A percentile compares a stretch with the other conserved stretches of the same genome.
These are phyloP conservation scores for Oxystoma pomonae DNA, from an alignment of 2,888 invertebrate species.

Conservation along the genomic window DNA sequence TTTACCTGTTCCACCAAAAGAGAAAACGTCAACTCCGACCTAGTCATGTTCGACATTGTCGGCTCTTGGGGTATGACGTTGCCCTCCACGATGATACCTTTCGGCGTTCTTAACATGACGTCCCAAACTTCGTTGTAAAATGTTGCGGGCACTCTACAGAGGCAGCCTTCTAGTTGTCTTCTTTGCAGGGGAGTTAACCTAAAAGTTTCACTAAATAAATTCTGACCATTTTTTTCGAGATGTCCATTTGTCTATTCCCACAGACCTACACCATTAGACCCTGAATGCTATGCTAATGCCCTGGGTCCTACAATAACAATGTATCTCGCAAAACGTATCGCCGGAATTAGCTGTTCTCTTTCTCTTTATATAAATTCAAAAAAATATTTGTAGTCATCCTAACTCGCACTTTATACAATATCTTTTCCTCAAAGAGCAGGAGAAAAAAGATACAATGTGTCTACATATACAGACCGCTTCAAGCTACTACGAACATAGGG, in stretches of 20 bases:
- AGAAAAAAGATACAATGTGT: too few species aligned
- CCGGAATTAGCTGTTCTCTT: too few species aligned
- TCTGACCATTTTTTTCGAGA: background rate
- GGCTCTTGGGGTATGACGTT: constrained; percentile 88
- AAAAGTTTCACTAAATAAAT: constrained; percentile 54
- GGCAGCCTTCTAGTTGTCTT: constrained; percentile 89
- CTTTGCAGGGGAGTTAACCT: constrained; percentile 80
- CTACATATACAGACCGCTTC: too few species aligned
- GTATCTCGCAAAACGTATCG: too few species aligned
- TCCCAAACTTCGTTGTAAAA: constrained; percentile 98
- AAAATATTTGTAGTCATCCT: too few species aligned
- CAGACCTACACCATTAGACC: too few species aligned
- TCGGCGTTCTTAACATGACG: constrained; percentile 81
- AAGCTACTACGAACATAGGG: too few species aligned
- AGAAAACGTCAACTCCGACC: constrained; percentile 94
- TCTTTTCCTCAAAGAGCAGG: too few species aligned
- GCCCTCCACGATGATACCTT: constrained; percentile 84
- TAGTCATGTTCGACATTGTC: constrained; percentile 93
- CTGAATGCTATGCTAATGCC: too few species aligned
- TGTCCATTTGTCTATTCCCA: background rate
- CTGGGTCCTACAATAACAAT: too few species aligned
- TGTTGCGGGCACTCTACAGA: constrained; percentile 90
- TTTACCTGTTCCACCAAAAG: constrained; percentile 84
- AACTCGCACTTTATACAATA: too few species aligned
- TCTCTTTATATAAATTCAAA: too few species aligned